Conservation (phyloP, 2,888 invertebrate genomes). For the Agelastica alni region DNA sequence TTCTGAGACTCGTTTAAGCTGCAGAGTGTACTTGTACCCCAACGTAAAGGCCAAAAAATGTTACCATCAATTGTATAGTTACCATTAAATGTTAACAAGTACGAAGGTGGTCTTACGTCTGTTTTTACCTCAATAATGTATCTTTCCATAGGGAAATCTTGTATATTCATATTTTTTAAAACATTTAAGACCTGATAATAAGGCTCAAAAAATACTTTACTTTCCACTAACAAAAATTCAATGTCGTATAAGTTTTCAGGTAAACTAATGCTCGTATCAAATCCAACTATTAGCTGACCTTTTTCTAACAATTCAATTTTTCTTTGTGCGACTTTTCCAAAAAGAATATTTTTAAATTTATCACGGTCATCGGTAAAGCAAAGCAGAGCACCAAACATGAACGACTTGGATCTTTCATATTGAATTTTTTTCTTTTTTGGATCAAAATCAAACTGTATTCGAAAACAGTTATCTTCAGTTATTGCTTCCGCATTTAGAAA, state of each 20-base stretch:
- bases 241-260: conserved; percentile 20
- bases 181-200: conserved; percentile 75
- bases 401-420: conserved; percentile 3
- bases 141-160: conserved; percentile 69
- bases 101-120: conserved; percentile 47
- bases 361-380: conserved; percentile 2
- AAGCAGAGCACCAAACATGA: conserved; percentile 8
- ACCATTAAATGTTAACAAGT: conserved; percentile 25
- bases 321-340: conserved; percentile 22
- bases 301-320: conserved; percentile 41
- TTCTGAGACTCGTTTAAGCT: conserved; percentile 69
- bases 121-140: conserved; percentile 66
- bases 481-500: conserved; percentile 1
- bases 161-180: conserved; percentile 62
- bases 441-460: not conserved
- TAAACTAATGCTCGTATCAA: conserved; percentile 20
- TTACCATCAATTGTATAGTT: conserved; percentile 20
- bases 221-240: conserved; percentile 65
- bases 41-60: conserved; percentile 22
- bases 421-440: not conserved
- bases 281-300: conserved; percentile 61
- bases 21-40: conserved; percentile 10
- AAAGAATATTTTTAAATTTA: conserved; percentile 3
- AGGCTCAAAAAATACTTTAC: conserved; percentile 80
- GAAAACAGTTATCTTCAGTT: conserved; percentile 6